Evolutionary conservation across 2,113 vertebrate species (phyloP).

Genomic region (Pterocles gutturalis): DNA sequence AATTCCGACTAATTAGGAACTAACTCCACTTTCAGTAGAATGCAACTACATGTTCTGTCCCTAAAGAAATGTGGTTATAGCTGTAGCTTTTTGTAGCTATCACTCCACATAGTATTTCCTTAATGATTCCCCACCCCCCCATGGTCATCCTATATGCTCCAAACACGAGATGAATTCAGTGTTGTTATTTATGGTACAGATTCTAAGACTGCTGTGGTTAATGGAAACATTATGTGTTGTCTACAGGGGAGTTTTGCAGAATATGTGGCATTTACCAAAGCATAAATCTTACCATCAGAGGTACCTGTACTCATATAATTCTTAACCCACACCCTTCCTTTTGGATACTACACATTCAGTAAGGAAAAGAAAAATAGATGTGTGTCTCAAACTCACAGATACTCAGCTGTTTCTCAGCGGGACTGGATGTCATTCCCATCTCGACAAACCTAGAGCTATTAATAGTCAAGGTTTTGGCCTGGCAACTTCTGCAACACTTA

Average conservation of each 20-base stretch:
- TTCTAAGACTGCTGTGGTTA: background rate
- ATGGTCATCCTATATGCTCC: background rate
- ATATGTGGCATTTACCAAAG: background rate
- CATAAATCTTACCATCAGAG: background rate
- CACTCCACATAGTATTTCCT: background rate
- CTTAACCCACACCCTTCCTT: background rate
- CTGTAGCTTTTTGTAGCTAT: background rate
- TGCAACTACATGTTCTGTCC: background rate
- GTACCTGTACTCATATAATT: background rate
- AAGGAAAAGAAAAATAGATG: background rate
- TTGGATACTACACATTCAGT: background rate
- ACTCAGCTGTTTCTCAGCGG: conserved; percentile 6
- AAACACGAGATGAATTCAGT: background rate
- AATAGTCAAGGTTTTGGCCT: background rate
- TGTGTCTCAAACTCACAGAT: background rate
- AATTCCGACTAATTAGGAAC: background rate
- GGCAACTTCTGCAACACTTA: background rate
- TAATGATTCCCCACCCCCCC: background rate
- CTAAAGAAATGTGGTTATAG: background rate
- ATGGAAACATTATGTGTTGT: background rate
- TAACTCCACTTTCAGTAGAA: background rate
- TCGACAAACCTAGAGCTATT: conserved; percentile 8
- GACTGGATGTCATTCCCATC: background rate
- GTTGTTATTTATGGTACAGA: conserved; percentile 27
- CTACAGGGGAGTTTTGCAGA: background rate